Evolutionary conservation across 2,888 invertebrate genomes (phyloP).

Genomic region (Drosophila fungiperda): DNA sequence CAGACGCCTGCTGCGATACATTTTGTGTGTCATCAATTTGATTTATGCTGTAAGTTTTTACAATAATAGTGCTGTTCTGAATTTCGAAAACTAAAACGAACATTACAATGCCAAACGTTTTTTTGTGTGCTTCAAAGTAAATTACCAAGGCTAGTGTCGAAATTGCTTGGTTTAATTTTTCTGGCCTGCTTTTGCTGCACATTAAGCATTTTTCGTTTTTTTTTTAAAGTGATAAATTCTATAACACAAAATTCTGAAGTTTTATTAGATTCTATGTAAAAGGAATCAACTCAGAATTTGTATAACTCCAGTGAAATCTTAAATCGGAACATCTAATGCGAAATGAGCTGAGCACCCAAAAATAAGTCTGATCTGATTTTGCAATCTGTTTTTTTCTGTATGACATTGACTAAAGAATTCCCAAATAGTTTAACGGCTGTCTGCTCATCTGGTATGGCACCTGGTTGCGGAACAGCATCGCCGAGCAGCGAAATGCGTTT

Average conservation of each 20-base stretch:
- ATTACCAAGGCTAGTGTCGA: neutral
- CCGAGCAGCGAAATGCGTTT: conserved; percentile 53
- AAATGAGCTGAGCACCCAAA: conserved; percentile 23
- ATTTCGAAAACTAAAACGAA: conserved; percentile 3
- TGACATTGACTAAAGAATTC: conserved; percentile 50
- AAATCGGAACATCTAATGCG: neutral
- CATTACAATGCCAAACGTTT: neutral
- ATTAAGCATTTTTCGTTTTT: neutral
- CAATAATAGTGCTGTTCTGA: neutral
- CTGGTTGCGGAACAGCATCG: conserved; percentile 74
- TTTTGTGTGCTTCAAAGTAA: neutral
- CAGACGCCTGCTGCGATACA: conserved; percentile 63
- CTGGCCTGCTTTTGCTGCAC: neutral
- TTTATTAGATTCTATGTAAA: neutral
- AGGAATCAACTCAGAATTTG: neutral
- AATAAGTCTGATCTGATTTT: conserved; percentile 21
- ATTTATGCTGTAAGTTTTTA: conserved; percentile 70
- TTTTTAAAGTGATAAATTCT: neutral
- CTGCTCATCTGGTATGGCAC: conserved; percentile 76
- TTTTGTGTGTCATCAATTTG: conserved; percentile 68
- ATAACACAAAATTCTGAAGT: neutral
- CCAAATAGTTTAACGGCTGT: conserved; percentile 68
- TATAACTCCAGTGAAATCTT: neutral
- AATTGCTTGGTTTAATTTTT: neutral
- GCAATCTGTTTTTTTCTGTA: neutral